Base-by-base conservation (phyloP, 2,888 invertebrate species). In the Ophion ellenae region DNA sequence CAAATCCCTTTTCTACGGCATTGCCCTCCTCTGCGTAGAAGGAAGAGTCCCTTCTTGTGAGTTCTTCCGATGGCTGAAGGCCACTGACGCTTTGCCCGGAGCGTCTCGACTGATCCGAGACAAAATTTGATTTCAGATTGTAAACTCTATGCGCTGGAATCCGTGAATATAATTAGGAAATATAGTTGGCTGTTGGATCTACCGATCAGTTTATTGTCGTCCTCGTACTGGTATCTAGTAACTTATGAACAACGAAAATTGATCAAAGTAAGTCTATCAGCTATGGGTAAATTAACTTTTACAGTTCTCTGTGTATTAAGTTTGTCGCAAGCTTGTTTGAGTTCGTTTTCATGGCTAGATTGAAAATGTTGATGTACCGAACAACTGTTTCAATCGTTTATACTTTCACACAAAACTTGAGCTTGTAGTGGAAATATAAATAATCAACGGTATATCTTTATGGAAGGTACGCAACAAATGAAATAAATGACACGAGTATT, bases 121-220 rank as follows among this genome's bases (percentile, higher is more conserved):
- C 3, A 71, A 1, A 57, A 77, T 89, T 87, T 89, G 83, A 57
- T 95, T 96, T 84, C 95, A 97, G 97, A 95, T 94, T 98, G 98
- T 94, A 96, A 96, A 92, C 96, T 97, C 53, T 98, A 97, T 94
- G 97, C 97, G 78, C 95, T 99, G 93, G 97, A 98, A 92, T 96
- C 97, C 90, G 97, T 98, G 88, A 98, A 97, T 95, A 95, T 98
- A 91, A 92, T 98, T 89, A 96, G 98, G 89, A 99, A 99, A 94
- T 99, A 98, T 94, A 96, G 97, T 91, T 96, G 97, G 88, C 95
- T 97, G 88, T 95, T 99, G 89, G 98, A 99, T 95, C 95, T 98
- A 89, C 97, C 98, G 47, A 95, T 98, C 89, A 97, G 97, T 92
- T 96, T 97, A 93, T 93, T 97, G 87, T 95, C 97, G 93, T 97